phyloP scores from a whole-genome alignment of 2,113 vertebrate species.

The Oncorhynchus tshawytscha region DNA sequence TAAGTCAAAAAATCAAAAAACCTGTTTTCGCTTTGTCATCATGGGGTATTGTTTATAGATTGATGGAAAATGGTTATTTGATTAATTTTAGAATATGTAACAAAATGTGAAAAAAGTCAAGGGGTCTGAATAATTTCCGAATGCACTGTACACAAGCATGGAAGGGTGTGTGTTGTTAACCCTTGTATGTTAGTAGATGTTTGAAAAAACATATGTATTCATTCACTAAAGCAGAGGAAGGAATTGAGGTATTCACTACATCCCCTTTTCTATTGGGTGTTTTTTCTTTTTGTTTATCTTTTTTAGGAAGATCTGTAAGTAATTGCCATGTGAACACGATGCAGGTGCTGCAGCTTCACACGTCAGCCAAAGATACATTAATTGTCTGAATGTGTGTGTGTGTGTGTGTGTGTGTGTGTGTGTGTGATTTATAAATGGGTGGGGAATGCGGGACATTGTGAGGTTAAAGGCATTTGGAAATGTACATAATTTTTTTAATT shows the following conservation, averaged over 20 bases:
- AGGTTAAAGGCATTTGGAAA: slow-evolving; percentile 48
- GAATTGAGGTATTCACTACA: slow-evolving; percentile 43
- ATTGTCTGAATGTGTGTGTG: slow-evolving; percentile 65
- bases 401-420: slow-evolving; percentile 20
- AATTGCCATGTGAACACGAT: slow-evolving; percentile 39
- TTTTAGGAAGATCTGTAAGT: slow-evolving; percentile 17
- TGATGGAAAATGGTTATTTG: no score
- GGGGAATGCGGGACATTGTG: slow-evolving; percentile 28
- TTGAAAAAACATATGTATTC: slow-evolving; percentile 41
- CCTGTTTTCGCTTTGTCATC: no score
- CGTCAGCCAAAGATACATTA: slow-evolving; percentile 75
- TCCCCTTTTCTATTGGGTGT: slow-evolving; percentile 57
- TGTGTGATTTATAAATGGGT: slow-evolving; percentile 48
- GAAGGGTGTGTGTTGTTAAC: slow-evolving; percentile 44
- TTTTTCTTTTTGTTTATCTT: slow-evolving; percentile 49
- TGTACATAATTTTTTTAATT: slow-evolving; percentile 66
- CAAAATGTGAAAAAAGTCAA: no score
- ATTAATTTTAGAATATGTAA: no score
- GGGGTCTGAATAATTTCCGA: no score
- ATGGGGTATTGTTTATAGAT: no score
- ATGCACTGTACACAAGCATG: slow-evolving; percentile 29
- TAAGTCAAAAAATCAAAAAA: no score
- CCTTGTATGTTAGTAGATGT: slow-evolving; percentile 41
- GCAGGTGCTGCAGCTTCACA: slow-evolving; percentile 67
- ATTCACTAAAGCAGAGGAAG: slow-evolving; percentile 55